Conservation (phyloP, 2,113 vertebrate species). For the Gulo gulo region DNA sequence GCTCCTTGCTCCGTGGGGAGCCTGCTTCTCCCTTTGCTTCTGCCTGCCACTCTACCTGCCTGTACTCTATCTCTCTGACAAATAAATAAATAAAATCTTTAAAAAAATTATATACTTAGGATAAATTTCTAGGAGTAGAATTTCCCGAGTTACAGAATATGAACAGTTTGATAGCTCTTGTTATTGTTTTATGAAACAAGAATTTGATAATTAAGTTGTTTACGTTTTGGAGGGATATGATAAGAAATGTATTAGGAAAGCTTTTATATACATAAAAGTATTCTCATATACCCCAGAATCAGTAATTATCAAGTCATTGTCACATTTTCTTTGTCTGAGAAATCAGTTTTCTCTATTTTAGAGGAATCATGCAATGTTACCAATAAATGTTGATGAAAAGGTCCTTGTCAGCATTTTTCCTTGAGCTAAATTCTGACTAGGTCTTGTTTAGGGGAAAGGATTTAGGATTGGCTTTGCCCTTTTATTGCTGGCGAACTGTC, state of each 20-base stretch:
- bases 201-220: slow-evolving; percentile 6
- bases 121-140: neutral
- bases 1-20: no score
- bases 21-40: no score
- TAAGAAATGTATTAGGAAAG: slow-evolving; percentile 1
- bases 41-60: no score
- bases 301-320: neutral
- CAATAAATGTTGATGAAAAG: neutral
- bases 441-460: neutral
- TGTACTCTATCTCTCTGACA: no score
- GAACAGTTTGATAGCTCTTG: neutral
- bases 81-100: no score
- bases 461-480: neutral
- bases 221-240: neutral
- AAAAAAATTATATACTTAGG: neutral
- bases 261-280: neutral
- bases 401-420: neutral
- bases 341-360: neutral
- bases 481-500: neutral
- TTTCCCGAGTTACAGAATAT: neutral
- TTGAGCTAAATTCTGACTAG: slow-evolving; percentile 4
- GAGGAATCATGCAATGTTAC: neutral
- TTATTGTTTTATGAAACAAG: slow-evolving; percentile 1
- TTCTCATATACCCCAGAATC: neutral
- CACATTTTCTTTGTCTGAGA: neutral